Conservation (phyloP, 2,113 vertebrate species). For the Oryctolagus cuniculus region mOryCun1.1 NC_091434.1:169995501-169996000, state of each 20-base stretch:
- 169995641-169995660: background rate
- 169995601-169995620: background rate
- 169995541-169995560: background rate
- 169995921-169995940: conserved; percentile 50
- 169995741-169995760: background rate
- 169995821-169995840: background rate
- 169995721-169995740: background rate
- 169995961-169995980: conserved; percentile 25
- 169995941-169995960: conserved; percentile 59
- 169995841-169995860: conserved; percentile 16
- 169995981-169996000: conserved; percentile 30
- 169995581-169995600: background rate
- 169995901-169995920: conserved; percentile 69
- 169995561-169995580: background rate
- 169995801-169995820: background rate
- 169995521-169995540: background rate
- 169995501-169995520: rapidly evolving
- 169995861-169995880: conserved; percentile 56
- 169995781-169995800: background rate
- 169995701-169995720: background rate
- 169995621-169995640: background rate
- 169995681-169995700: background rate
- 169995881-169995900: conserved; percentile 29
- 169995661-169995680: background rate
- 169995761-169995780: background rate